Percentiles rank a stretch among this genome's conserved stretches.
Conservation (phyloP, 2,888 invertebrate species). For the Pelosia muscerda region DNA sequence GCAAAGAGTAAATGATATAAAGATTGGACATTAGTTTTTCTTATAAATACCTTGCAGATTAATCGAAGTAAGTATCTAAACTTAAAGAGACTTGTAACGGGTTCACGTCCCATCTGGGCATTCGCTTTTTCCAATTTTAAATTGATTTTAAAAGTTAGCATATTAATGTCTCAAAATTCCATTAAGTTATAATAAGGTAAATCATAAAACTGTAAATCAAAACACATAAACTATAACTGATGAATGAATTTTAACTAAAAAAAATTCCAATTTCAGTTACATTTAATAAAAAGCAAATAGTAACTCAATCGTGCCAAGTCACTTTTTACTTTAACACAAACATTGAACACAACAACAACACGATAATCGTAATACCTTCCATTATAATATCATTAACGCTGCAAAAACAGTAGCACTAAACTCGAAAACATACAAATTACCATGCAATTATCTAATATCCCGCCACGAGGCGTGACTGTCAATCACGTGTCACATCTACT, state of each 20-base stretch:
- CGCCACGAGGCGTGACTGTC: conserved; percentile 36
- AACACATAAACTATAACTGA: too few species aligned
- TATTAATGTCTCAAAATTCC: too few species aligned
- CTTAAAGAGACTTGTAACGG: too few species aligned
- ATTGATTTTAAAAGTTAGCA: too few species aligned
- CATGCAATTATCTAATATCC: conserved; percentile 26
- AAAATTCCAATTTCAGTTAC: neutral
- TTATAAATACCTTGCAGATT: neutral
- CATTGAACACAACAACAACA: conserved; percentile 12
- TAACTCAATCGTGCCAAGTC: neutral
- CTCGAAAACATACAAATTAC: conserved; percentile 29
- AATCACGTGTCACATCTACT: conserved; percentile 50
- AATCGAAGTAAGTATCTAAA: neutral
- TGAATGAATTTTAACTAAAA: too few species aligned
- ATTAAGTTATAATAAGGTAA: too few species aligned
- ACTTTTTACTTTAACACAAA: neutral
- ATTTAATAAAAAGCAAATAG: neutral
- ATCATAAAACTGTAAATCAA: too few species aligned
- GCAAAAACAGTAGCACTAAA: conserved; percentile 43
- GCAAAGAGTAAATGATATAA: conserved; percentile 30
- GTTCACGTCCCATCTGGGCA: too few species aligned
- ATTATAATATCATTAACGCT: conserved; percentile 8
- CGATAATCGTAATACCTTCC: conserved; percentile 17
- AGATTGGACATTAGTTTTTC: neutral
- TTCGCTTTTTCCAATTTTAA: too few species aligned